Evolutionary conservation across 2,797 vertebrate species (phyloP).

Genomic region (Eulemur albifrons): DNA sequence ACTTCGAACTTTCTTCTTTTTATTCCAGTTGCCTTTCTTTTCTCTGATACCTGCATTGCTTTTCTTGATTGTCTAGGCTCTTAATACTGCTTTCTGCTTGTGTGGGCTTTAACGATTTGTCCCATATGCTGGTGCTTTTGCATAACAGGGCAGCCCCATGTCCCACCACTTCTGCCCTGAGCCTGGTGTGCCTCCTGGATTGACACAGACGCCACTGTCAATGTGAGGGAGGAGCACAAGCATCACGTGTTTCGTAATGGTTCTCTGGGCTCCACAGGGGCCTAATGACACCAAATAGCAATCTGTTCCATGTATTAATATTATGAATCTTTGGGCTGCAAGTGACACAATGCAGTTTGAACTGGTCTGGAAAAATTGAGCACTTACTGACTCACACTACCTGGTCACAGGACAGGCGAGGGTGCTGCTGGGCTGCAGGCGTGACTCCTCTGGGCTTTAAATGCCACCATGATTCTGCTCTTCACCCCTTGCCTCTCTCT

Average conservation of each 20-base stretch:
- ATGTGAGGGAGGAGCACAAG: fast-evolving
- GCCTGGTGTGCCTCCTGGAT: not conserved
- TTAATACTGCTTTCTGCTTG: not conserved
- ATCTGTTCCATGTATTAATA: not conserved
- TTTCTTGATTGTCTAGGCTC: not conserved
- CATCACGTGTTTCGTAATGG: not conserved
- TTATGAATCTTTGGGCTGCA: not conserved
- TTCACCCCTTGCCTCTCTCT: not conserved
- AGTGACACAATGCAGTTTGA: conserved; percentile 5
- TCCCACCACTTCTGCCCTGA: not conserved
- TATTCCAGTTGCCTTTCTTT: not conserved
- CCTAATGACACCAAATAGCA: not conserved
- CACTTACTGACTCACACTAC: not conserved
- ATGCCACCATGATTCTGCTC: not conserved
- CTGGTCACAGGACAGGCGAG: not conserved
- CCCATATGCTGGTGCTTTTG: not conserved
- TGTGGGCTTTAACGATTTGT: not conserved
- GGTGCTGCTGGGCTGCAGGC: not conserved
- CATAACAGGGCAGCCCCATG: not conserved
- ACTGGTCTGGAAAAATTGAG: not conserved
- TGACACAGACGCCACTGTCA: not conserved
- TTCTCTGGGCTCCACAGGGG: not conserved
- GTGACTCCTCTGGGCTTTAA: not conserved
- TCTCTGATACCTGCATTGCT: not conserved
- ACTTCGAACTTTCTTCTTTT: not conserved